Evolutionary conservation across 2,113 vertebrate genomes (phyloP).

Genomic region (Chaetops frenatus): DNA sequence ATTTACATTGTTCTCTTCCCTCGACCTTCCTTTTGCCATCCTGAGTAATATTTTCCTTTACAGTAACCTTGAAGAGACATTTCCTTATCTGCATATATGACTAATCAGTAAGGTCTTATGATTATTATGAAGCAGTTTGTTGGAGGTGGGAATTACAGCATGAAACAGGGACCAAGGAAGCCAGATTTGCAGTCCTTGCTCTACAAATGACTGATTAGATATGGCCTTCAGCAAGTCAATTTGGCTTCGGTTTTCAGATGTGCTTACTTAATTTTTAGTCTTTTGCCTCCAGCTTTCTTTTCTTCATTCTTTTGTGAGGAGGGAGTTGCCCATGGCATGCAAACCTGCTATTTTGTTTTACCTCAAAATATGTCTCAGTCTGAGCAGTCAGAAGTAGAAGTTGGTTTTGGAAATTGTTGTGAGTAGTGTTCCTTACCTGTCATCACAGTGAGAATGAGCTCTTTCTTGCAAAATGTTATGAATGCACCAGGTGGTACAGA

Average conservation of each 20-base stretch:
- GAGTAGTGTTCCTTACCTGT: neutral
- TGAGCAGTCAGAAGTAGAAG: neutral
- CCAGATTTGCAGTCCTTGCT: constrained; percentile 10
- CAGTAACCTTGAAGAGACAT: neutral
- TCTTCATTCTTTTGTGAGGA: neutral
- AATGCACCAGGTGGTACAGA: neutral
- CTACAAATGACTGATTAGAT: constrained; percentile 10
- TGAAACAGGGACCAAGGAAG: neutral
- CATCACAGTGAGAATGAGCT: neutral
- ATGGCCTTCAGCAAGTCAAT: constrained; percentile 29
- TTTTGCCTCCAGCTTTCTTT: neutral
- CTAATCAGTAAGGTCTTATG: constrained; percentile 16
- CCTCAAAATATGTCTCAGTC: neutral
- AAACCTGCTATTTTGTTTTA: neutral
- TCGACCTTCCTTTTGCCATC: neutral
- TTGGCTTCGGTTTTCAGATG: constrained; percentile 8
- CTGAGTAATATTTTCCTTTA: neutral
- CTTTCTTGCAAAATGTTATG: neutral
- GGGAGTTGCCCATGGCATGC: neutral
- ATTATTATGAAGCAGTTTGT: constrained; percentile 39
- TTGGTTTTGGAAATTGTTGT: neutral
- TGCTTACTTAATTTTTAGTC: neutral
- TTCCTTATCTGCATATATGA: constrained; percentile 18
- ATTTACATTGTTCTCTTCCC: neutral
- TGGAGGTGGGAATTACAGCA: constrained; percentile 26